Conservation (phyloP, 2,113 vertebrate genomes). For the Cromileptes altivelis region DNA sequence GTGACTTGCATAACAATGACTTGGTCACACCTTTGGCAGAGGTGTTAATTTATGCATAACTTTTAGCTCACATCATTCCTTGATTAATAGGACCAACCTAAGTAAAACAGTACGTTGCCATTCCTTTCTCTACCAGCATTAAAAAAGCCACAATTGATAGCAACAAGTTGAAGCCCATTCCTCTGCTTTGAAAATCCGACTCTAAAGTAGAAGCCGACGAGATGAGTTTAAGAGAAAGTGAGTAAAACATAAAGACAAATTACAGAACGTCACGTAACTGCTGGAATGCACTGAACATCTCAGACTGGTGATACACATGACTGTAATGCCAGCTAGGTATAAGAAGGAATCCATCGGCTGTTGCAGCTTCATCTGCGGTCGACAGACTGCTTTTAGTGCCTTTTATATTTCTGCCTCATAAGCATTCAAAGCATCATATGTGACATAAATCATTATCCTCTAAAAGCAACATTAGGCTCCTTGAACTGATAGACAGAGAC, state of each 20-base stretch:
- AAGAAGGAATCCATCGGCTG: neutral
- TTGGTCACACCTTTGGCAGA: too few species aligned
- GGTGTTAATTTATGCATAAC: too few species aligned
- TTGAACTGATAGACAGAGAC: neutral
- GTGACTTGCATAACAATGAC: too few species aligned
- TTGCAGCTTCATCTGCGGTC: neutral
- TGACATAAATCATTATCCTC: neutral
- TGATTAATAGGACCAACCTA: slow-evolving; percentile 1
- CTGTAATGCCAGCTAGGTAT: neutral
- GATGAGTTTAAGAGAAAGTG: neutral
- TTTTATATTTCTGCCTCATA: neutral
- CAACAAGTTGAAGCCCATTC: slow-evolving; percentile 31
- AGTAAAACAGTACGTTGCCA: neutral
- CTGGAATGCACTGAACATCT: slow-evolving; percentile 31
- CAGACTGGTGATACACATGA: slow-evolving; percentile 22
- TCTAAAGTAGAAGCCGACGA: neutral
- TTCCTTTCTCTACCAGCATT: neutral
- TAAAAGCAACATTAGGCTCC: neutral
- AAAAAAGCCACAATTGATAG: slow-evolving; percentile 2
- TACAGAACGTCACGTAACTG: slow-evolving; percentile 4
- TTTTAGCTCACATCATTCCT: neutral
- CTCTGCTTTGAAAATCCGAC: slow-evolving; percentile 4
- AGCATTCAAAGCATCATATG: neutral
- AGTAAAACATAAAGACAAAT: slow-evolving; percentile 12
- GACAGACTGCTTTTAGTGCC: neutral